Evolutionary conservation across 37 sponge, comb jelly and placozoan genomes (phyloP).

Genomic region (Halichondria panicea): DNA sequence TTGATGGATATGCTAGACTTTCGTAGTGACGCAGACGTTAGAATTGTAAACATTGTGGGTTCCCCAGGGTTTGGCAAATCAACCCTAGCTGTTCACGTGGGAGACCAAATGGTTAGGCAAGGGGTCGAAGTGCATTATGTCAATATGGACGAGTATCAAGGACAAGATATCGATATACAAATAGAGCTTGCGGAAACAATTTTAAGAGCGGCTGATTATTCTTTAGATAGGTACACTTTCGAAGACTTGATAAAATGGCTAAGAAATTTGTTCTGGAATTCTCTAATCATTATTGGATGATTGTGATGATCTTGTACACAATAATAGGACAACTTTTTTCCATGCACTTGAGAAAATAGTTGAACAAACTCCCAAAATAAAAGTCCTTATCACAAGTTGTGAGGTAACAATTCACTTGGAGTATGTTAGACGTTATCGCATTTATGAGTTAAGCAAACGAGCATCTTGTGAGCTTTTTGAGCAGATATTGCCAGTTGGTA

Average conservation of each 20-base stretch:
- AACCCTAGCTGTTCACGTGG: conserved; percentile 16
- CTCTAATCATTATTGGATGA: conserved; percentile 10
- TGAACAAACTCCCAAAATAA: background rate
- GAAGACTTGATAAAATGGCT: background rate
- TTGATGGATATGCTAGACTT: background rate
- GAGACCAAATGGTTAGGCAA: conserved; percentile 1
- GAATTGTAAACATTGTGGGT: conserved; percentile 14
- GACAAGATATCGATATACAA: background rate
- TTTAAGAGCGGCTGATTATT: background rate
- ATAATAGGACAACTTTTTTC: background rate
- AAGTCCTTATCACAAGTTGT: conserved; percentile 10
- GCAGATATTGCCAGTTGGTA: background rate
- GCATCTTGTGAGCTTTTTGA: conserved; percentile 1
- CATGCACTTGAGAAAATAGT: conserved; percentile 8
- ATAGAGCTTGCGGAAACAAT: conserved; percentile 6
- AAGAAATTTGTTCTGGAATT: background rate
- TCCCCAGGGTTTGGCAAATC: conserved; percentile 40
- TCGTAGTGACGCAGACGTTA: background rate
- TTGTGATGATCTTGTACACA: conserved; percentile 16
- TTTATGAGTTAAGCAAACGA: background rate
- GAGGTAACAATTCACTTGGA: background rate
- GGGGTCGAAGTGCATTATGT: conserved; percentile 20
- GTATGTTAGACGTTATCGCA: background rate
- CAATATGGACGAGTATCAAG: background rate
- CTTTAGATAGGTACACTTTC: background rate